Evolutionary conservation across 64 coral and sea anemone genomes (phyloP), one percentile per base, ranked within the genome.

Genomic region (Hydrozoanthus tunicans): DNA sequence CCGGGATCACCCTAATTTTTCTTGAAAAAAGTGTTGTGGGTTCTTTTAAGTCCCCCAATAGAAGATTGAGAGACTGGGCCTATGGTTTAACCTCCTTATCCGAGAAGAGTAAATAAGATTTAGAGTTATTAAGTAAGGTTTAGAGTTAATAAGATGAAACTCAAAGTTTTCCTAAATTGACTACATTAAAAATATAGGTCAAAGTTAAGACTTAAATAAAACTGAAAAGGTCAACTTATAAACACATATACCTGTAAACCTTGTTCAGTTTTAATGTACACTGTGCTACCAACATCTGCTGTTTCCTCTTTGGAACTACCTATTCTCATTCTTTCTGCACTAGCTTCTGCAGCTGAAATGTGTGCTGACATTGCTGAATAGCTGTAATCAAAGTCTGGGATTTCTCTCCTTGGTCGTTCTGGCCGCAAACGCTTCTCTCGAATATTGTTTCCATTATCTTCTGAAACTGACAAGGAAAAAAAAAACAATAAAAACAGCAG

Each of bases 381-480:
- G 24, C 84, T 88, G 69, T 88, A 88, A 51, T 88, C 84, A 51
- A 88, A 88, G 68, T 88, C 84, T n/a, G 84, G 84, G 56, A 88
- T 88, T 56, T 88, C 84, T 73, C 84, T 59, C 56, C 70, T 88
- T 14, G 84, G 84, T 0, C 84, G 84, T 17, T 88, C 84, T 43
- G 84, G 84, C 32, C 84, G 55, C 23, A 88, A 75, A 60, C 84
- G 84, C 6, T 88, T 88, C 17, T 88, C 84, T 32, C 84, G 55
- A 73, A 88, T 25, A 71, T 61, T 88, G 53, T 75, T 75, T 14
- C 3, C 58, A 56, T 73, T 88, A 59, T 88, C 55, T 59, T 88
- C 84, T 53, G 72, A 5, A 54, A 32, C 84, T 88, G 13, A 8
- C 59, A 14, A 73, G 2, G 43, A 14, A 75, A 6, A 11, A 86